These are phyloP conservation scores for Diglossa cyanea DNA, from an alignment of 2,797 vertebrate genomes.

Conservation along the genomic window DNA sequence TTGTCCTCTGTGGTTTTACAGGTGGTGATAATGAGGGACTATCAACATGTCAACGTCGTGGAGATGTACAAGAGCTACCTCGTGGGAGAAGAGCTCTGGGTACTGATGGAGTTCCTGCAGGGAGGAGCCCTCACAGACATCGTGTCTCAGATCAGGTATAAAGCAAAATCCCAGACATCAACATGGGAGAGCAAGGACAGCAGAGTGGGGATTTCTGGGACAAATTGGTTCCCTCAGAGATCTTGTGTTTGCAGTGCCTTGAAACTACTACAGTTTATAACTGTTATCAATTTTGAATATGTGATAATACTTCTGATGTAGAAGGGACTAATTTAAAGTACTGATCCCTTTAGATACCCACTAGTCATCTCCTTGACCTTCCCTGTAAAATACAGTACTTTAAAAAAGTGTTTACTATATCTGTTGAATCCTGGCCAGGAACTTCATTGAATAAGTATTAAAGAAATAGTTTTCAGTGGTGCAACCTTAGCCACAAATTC, in stretches of 20 bases:
- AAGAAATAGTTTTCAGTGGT: background rate
- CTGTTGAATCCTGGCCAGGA: background rate
- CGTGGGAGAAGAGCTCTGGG: constrained; percentile 98
- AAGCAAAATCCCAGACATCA: background rate
- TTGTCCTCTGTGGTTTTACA: constrained; percentile 50
- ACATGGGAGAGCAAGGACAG: background rate
- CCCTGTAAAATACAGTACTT: background rate
- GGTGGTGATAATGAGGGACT: constrained; percentile 99
- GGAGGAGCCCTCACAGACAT: constrained; percentile 98
- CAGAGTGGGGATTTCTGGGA: background rate
- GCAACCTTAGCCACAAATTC: background rate
- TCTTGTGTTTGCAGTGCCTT: background rate
- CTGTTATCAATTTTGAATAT: background rate
- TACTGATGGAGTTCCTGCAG: constrained; percentile 98
- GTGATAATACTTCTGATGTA: background rate
- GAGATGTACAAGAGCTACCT: constrained; percentile 99
- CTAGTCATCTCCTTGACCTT: background rate
- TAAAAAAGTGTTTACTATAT: background rate
- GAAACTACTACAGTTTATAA: background rate
- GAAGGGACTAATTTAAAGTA: background rate
- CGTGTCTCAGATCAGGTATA: constrained; percentile 94
- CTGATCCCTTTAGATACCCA: background rate
- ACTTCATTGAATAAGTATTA: background rate
- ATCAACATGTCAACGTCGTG: constrained; percentile 95
- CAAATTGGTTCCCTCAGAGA: background rate